phyloP scores from a whole-genome alignment of 2,797 vertebrate genomes.

The Furcifer pardalis region DNA sequence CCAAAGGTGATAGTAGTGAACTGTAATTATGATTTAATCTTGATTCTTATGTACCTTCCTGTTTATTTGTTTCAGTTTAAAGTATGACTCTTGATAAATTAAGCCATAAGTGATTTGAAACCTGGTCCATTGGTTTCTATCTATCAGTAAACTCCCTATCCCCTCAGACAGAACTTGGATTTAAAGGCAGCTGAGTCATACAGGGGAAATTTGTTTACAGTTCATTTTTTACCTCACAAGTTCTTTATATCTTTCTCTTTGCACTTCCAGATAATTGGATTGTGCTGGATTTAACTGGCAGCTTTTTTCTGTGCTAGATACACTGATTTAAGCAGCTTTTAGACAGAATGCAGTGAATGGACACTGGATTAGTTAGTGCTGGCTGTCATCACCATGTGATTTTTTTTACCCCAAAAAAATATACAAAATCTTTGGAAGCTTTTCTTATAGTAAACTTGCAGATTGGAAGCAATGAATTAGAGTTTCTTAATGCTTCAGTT shows the following conservation, averaged over 20 bases:
- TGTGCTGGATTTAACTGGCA: slow-evolving; percentile 4
- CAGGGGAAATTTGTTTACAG: background rate
- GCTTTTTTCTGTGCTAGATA: background rate
- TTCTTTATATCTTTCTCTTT: background rate
- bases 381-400: background rate
- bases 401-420: background rate
- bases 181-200: too few relatives aligned
- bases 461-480: background rate
- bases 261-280: slow-evolving; percentile 19
- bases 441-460: background rate
- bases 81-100: too few relatives aligned
- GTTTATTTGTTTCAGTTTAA: too few relatives aligned
- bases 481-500: background rate
- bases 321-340: slow-evolving; percentile 19
- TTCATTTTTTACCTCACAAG: background rate
- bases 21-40: too few relatives aligned
- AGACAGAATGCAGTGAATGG: slow-evolving; percentile 4
- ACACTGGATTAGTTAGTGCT: slow-evolving; percentile 9
- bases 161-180: too few relatives aligned
- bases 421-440: background rate
- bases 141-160: too few relatives aligned
- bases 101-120: too few relatives aligned
- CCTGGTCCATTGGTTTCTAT: too few relatives aligned
- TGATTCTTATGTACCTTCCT: too few relatives aligned
- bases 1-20: too few relatives aligned